A percentile compares a stretch with the other conserved stretches of the same genome.
Evolutionary conservation across 2,888 invertebrate species (phyloP).

Genomic region (Drosophila parthenogenetica): DNA sequence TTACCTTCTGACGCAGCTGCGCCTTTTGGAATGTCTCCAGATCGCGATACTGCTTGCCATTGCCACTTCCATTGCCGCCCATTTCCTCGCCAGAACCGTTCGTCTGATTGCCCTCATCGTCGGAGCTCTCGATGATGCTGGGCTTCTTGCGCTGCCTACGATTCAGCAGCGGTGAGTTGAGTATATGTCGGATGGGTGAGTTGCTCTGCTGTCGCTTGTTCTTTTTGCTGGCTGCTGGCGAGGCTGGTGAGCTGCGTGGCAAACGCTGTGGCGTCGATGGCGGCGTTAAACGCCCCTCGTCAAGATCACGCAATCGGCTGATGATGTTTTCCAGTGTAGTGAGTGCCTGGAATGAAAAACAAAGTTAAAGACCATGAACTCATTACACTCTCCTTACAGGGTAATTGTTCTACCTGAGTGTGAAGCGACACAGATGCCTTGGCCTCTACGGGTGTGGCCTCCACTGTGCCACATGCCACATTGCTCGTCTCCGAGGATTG

Average conservation of each 20-base stretch:
- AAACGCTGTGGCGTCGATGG: constrained; percentile 87
- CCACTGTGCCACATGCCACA: constrained; percentile 72
- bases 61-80: constrained; percentile 74
- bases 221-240: constrained; percentile 90
- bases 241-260: constrained; percentile 91
- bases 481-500: constrained; percentile 51
- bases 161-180: constrained; percentile 93
- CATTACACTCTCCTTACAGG: background rate
- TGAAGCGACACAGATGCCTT: constrained; percentile 85
- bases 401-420: constrained; percentile 80
- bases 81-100: constrained; percentile 87
- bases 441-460: constrained; percentile 84
- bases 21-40: constrained; percentile 96
- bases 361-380: background rate
- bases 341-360: constrained; percentile 84
- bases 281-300: constrained; percentile 86
- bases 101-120: constrained; percentile 89
- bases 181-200: constrained; percentile 92
- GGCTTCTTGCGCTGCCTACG: constrained; percentile 91
- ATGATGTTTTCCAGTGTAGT: constrained; percentile 87
- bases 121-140: constrained; percentile 91
- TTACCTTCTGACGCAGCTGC: constrained; percentile 95
- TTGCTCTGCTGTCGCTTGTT: constrained; percentile 91
- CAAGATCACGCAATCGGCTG: constrained; percentile 86
- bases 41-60: constrained; percentile 92